Evolutionary conservation across 2,888 invertebrate species (phyloP), one percentile per base, ranked within the genome.

Genomic region (Brachyptera risi): DNA sequence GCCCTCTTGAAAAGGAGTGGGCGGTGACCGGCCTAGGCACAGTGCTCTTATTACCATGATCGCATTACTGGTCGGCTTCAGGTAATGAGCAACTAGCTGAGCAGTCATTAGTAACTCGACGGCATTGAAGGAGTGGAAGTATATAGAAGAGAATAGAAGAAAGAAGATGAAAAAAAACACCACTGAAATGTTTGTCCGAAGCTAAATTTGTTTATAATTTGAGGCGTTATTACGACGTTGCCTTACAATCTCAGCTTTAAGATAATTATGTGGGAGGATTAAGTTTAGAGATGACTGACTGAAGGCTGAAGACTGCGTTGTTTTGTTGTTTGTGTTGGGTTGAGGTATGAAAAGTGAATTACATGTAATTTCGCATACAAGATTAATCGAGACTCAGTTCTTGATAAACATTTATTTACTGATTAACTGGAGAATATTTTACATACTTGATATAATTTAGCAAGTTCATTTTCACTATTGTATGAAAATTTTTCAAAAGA

Each of bases 161-260:
- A n/a, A n/a, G n/a, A n/a, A n/a, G n/a, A n/a, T 31, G 31, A 31
- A 31, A 31, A 47, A 54, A 54, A 37, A 54, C 31, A n/a, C n/a
- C n/a, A n/a, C n/a, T 3, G 37, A 54, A 54, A 19, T 54, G 54
- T 54, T 54, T 54, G 54, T 17, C 31, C 54, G 54, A 13, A 37
- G 17, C 49, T 47, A 58, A 58, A 58, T 58, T 58, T 58, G 49
- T 58, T 58, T 58, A 58, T 58, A 58, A 58, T 58, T 58, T 58
- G 58, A 47, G 47, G 24, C n/a, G 21, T 15, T 1, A 58, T 58
- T 27, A 37, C 54, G 24, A 54, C 19, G 54, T 54, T 54, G 54
- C 54, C 54, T 37, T 23, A 24, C 24, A n/a, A 23, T 47, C 24
- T 23, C n/a, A n/a, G n/a, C 21, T 23, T 5, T 21, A 3, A 11